Percentiles rank a stretch among this genome's conserved stretches.
Conservation (phyloP, 2,888 invertebrate species). For the Brenthis daphne region DNA sequence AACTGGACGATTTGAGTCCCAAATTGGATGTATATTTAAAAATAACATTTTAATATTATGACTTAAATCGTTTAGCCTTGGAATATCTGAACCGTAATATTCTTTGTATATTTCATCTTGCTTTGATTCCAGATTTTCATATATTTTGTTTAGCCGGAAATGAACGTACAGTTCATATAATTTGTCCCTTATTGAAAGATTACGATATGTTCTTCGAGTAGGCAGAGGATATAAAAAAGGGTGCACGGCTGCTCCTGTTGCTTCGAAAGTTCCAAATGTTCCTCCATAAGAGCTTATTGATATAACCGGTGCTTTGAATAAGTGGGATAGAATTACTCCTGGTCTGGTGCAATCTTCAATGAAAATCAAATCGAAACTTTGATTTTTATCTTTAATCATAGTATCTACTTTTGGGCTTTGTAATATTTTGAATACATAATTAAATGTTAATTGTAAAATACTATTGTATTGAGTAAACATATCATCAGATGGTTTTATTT, state of each 20-base stretch:
- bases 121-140: conserved; percentile 9
- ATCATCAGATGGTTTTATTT: conserved; percentile 4
- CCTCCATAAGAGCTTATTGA: conserved; percentile 50
- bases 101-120: conserved; percentile 31
- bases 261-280: conserved; percentile 28
- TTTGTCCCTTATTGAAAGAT: conserved; percentile 50
- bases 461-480: conserved; percentile 7
- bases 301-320: conserved; percentile 51
- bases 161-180: conserved; percentile 42
- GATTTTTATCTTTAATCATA: conserved; percentile 32
- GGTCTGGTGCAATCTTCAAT: conserved; percentile 45
- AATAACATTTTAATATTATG: conserved; percentile 61
- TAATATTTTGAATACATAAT: neutral
- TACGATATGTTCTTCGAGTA: conserved; percentile 15
- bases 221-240: conserved; percentile 41
- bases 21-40: conserved; percentile 63
- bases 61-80: conserved; percentile 45
- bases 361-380: conserved; percentile 51
- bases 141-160: conserved; percentile 29
- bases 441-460: conserved; percentile 1
- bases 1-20: conserved; percentile 59
- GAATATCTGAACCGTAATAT: conserved; percentile 47
- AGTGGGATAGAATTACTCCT: conserved; percentile 43
- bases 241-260: conserved; percentile 45
- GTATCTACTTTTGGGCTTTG: conserved; percentile 33